phyloP scores from a whole-genome alignment of 2,113 vertebrate species.

The Piprites chloris region DNA sequence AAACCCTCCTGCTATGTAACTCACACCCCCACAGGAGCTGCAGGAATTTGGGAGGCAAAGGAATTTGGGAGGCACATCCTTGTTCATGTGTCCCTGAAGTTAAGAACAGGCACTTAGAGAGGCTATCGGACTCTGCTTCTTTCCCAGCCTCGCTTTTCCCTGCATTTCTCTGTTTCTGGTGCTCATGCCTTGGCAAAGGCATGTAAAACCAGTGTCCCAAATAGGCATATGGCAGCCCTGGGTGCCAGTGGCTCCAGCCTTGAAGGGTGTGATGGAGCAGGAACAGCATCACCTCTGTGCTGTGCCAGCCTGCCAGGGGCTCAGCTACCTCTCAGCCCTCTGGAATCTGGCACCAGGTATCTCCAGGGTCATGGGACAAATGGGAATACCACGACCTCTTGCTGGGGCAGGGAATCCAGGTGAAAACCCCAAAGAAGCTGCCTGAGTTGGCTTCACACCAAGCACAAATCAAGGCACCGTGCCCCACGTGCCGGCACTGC shows the following conservation, averaged over 20 bases:
- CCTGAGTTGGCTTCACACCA: fast-evolving
- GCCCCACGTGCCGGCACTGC: neutral
- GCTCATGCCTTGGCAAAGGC: neutral
- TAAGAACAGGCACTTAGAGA: neutral
- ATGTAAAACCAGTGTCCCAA: fast-evolving
- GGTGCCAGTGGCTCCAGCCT: neutral
- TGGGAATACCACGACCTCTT: fast-evolving
- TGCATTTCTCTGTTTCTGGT: neutral
- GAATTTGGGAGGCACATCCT: neutral
- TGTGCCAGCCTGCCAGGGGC: neutral
- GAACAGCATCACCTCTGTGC: neutral
- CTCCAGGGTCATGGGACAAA: neutral
- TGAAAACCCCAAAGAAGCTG: fast-evolving
- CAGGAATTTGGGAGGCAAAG: neutral
- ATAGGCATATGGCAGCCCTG: fast-evolving
- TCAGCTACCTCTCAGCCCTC: neutral
- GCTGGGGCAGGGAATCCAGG: neutral
- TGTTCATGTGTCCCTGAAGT: neutral
- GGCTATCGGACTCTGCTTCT: neutral
- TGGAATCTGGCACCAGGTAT: fast-evolving
- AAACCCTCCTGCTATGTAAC: neutral
- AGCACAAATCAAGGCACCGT: fast-evolving
- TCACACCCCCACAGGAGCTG: neutral
- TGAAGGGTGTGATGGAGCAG: fast-evolving
- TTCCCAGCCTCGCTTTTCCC: neutral